A percentile compares a stretch with the other conserved stretches of the same genome.
Evolutionary conservation across 2,888 invertebrate genomes (phyloP).

Genomic region (Bombylius major): DNA sequence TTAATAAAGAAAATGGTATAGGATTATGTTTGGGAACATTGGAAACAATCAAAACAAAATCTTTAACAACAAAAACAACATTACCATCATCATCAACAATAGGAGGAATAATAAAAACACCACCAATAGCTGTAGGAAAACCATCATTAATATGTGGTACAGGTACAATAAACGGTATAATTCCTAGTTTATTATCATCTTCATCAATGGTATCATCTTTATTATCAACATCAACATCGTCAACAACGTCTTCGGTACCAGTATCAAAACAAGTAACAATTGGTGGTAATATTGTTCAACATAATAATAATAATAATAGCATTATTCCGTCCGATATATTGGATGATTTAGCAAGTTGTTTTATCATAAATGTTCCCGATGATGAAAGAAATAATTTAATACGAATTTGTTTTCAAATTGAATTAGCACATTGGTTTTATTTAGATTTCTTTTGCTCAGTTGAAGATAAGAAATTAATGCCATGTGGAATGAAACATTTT

Average conservation of each 20-base stretch:
- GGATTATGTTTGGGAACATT: too few species aligned
- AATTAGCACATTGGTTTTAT: slow-evolving; percentile 98
- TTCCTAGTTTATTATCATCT: background rate
- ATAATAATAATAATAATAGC: background rate
- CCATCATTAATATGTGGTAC: slow-evolving; percentile 8
- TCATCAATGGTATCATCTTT: background rate
- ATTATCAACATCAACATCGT: background rate
- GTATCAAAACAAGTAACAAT: background rate
- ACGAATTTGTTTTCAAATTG: slow-evolving; percentile 90
- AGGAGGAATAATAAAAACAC: slow-evolving; percentile 16
- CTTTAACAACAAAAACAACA: slow-evolving; percentile 5
- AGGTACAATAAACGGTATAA: slow-evolving; percentile 13
- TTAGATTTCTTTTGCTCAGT: slow-evolving; percentile 87
- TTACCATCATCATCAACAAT: slow-evolving; percentile 10
- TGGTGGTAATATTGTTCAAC: background rate
- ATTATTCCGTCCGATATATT: slow-evolving; percentile 74
- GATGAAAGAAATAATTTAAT: slow-evolving; percentile 79
- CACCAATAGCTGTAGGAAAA: slow-evolving; percentile 15
- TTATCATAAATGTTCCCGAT: slow-evolving; percentile 85
- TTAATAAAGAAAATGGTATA: too few species aligned
- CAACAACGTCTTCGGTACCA: too few species aligned
- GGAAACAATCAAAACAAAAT: too few species aligned
- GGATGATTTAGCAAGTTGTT: slow-evolving; percentile 68
- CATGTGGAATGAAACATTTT: slow-evolving; percentile 73
- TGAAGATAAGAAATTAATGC: slow-evolving; percentile 49